These are phyloP conservation scores for Porites lobata DNA, from an alignment of 92 coral and sea anemone genomes.

Conservation along the genomic window DNA sequence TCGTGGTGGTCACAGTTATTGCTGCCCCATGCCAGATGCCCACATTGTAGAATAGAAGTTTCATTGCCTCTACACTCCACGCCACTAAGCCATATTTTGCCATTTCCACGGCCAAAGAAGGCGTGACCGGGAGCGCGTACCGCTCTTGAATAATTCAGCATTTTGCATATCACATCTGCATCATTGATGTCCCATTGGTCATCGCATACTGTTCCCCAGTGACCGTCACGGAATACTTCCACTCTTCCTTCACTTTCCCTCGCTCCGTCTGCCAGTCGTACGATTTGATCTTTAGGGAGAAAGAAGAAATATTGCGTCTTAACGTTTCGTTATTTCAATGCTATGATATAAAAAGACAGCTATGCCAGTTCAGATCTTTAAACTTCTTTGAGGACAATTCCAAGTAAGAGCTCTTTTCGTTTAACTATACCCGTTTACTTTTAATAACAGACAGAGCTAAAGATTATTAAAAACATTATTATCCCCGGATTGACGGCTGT, in stretches of 20 bases:
- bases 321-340: background rate
- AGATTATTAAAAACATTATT: too few species aligned
- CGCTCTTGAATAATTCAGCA: constrained; percentile 69
- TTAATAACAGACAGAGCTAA: too few species aligned
- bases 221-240: constrained; percentile 56
- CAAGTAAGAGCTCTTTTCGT: too few species aligned
- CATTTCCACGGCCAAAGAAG: constrained; percentile 55
- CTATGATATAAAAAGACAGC: background rate
- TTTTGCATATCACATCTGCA: constrained; percentile 70
- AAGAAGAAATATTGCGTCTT: background rate
- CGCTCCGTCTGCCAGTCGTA: constrained; percentile 62
- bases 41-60: constrained; percentile 57
- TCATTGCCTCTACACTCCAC: constrained; percentile 68
- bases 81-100: constrained; percentile 30
- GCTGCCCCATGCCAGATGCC: background rate
- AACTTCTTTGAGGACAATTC: too few species aligned
- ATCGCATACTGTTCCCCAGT: constrained; percentile 65
- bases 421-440: too few species aligned
- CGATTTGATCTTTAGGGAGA: constrained; percentile 23
- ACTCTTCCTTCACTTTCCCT: constrained; percentile 70
- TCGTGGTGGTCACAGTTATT: constrained; percentile 34
- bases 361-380: too few species aligned
- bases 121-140: constrained; percentile 35
- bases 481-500: too few species aligned
- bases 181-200: constrained; percentile 61